Evolutionary conservation across 2,888 invertebrate genomes (phyloP), one percentile per base, ranked within the genome.

Genomic region (Orthosia incerta): DNA sequence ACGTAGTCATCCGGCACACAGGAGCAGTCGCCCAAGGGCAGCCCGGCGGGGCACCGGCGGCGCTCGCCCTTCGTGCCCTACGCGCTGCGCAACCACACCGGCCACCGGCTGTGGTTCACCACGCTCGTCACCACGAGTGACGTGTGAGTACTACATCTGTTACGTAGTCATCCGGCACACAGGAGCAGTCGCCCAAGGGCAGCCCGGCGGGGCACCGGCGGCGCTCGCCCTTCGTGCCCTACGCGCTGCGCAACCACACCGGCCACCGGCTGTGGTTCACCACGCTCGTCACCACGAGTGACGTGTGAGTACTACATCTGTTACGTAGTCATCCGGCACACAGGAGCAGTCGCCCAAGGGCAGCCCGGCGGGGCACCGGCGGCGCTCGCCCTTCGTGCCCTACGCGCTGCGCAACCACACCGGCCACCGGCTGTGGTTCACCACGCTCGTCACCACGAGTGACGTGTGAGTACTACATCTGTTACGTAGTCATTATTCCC

Each of bases 11-110:
- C 86, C 51, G 86, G 88, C 71, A 78, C 87, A 20, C 72, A 90
- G 82, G 93, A 94, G 74, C 92, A 92, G 89, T 94, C 94, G 9
- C 95, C 96, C 59, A 94, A 96, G 88, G 92, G 93, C 86, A 97
- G 96, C 86, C 97, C 97, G 75, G 97, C 97, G 61, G 97, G 97
- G 0, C 98, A 98, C 90, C 97, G 98, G 67, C 97, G 98, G 20
- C 97, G 99, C 68, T 97, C 98, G 39, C 99, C 99, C 7, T 99
- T 99, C 94, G 98, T 99, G 79, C 99, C 99, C 0, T 99, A 99
- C 95, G 98, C 99, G 15, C 95, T 99, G 76, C 98, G 98, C 89
- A 99, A 99, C 94, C 98, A 98, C 82, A 99, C 99, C 0, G 99
- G 99, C 0, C 98, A 98, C 70, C 97, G 97, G 20, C 96, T 99